Conservation (phyloP, 2,113 vertebrate genomes). For the Neotoma lepida region DNA sequence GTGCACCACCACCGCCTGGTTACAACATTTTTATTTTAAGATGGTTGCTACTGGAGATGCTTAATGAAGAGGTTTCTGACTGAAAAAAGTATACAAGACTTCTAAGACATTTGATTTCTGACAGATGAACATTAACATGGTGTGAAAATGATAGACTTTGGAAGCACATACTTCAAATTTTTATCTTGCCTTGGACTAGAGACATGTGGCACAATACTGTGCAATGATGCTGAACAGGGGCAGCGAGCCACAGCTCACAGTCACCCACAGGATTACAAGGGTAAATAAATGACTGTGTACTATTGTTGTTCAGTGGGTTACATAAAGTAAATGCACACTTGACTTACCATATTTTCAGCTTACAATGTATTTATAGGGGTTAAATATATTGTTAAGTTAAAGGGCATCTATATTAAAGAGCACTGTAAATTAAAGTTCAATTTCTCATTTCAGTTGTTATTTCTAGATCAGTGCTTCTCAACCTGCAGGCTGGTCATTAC, state of each 20-base stretch:
- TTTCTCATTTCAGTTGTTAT: conserved; percentile 54
- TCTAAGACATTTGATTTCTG: background rate
- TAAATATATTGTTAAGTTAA: background rate
- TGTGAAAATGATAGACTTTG: background rate
- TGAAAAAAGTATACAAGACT: background rate
- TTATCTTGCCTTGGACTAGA: background rate
- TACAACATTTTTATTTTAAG: conserved; percentile 21
- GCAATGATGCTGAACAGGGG: background rate
- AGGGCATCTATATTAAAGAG: background rate
- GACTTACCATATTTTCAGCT: background rate
- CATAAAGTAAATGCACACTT: background rate
- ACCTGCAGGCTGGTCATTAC: background rate
- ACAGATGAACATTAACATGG: background rate
- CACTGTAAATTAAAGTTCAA: conserved; percentile 14
- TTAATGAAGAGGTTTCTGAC: background rate
- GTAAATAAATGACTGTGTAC: background rate
- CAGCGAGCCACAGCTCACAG: background rate
- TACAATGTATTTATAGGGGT: background rate
- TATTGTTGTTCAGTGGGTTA: background rate
- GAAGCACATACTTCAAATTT: background rate
- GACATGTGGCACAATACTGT: background rate
- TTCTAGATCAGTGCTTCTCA: background rate
- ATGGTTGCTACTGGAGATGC: background rate
- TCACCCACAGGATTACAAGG: background rate
- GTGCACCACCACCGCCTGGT: background rate